Conservation (phyloP, 2,797 vertebrate genomes). For the Hypotaenidia okinawae region DNA sequence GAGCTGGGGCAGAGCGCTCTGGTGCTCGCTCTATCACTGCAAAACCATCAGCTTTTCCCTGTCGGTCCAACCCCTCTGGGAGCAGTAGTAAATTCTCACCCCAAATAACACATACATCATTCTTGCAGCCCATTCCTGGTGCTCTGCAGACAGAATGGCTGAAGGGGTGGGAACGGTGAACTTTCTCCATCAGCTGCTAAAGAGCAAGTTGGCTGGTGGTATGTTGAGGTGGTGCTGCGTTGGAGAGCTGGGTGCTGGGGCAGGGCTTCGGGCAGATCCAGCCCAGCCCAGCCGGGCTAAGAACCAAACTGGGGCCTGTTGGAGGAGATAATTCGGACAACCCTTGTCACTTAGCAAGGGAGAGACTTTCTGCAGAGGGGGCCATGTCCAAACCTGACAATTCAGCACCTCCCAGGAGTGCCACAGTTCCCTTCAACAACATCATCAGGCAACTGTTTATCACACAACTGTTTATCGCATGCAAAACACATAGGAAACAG, state of each 20-base stretch:
- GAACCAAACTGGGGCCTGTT: not conserved
- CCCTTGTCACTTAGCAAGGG: not conserved
- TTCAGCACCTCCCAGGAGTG: not conserved
- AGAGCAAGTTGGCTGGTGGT: not conserved
- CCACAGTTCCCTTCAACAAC: not conserved
- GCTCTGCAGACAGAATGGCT: not conserved
- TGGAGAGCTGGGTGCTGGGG: not conserved
- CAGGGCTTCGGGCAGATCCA: not conserved
- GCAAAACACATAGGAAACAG: not conserved
- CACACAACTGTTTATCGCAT: fast-evolving
- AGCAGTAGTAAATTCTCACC: slow-evolving; percentile 8
- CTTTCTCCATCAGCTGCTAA: not conserved
- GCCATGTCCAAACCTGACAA: not conserved
- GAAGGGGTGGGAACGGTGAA: not conserved
- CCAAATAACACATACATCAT: not conserved
- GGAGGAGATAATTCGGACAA: not conserved
- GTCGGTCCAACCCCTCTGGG: not conserved
- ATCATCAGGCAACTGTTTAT: not conserved
- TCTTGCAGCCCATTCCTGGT: not conserved
- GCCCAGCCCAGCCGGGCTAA: not conserved
- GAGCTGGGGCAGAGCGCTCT: not conserved
- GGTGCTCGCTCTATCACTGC: not conserved
- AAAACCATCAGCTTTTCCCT: not conserved
- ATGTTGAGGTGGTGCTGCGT: not conserved
- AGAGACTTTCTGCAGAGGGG: not conserved